Conservation (phyloP, 2,888 invertebrate species). For the Pyrgus malvae region DNA sequence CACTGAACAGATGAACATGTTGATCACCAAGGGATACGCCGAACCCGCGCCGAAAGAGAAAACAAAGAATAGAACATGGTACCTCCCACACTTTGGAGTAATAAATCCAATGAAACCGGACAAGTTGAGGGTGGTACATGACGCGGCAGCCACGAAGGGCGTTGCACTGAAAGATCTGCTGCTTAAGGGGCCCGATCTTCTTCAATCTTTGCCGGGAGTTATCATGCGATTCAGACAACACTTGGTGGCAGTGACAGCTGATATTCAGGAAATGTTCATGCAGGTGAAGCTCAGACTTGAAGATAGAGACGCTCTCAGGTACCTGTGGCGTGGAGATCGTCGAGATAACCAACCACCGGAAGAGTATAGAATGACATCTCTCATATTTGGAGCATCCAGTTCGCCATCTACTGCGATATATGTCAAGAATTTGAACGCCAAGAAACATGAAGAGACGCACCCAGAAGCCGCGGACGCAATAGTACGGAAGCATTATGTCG, state of each 20-base stretch:
- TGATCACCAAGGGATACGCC: constrained; percentile 16
- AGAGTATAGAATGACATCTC: constrained; percentile 31
- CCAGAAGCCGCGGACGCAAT: too few species aligned
- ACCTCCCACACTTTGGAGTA: constrained; percentile 33
- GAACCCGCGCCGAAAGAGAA: constrained; percentile 10
- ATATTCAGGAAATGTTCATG: constrained; percentile 37
- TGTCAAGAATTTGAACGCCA: too few species aligned
- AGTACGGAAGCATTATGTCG: too few species aligned
- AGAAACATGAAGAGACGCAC: too few species aligned
- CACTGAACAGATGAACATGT: background rate
- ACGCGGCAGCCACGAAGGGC: constrained; percentile 30
- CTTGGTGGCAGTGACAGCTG: constrained; percentile 30
- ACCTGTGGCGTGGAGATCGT: constrained; percentile 24
- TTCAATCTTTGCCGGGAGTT: constrained; percentile 34
- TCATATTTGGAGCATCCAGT: constrained; percentile 32
- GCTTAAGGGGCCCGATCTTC: constrained; percentile 32
- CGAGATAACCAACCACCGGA: constrained; percentile 7
- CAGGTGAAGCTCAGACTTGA: constrained; percentile 23
- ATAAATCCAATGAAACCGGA: constrained; percentile 29
- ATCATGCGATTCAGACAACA: constrained; percentile 32
- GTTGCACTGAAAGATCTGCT: constrained; percentile 30
- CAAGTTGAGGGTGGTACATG: constrained; percentile 30
- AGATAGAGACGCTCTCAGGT: constrained; percentile 28
- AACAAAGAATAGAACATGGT: constrained; percentile 22
- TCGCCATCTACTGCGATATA: too few species aligned